Conservation (phyloP, 2,113 vertebrate species). For the Pogonocichla stellata region DNA sequence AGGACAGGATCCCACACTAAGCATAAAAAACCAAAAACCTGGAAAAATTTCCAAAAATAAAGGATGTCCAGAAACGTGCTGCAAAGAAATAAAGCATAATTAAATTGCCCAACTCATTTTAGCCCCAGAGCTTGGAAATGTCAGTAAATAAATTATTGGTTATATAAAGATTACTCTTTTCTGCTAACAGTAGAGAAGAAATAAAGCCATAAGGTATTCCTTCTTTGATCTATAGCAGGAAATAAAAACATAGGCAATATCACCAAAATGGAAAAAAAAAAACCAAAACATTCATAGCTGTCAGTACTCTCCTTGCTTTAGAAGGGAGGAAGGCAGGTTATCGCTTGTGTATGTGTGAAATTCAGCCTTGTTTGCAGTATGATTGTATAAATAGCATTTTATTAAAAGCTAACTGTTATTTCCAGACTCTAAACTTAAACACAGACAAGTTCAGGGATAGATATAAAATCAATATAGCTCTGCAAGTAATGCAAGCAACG, state of each 20-base stretch:
- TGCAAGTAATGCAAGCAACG: background rate
- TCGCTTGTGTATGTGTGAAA: background rate
- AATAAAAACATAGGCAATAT: background rate
- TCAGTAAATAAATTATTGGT: constrained; percentile 37
- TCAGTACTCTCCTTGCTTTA: constrained; percentile 21
- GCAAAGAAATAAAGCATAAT: background rate
- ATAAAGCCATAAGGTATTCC: background rate
- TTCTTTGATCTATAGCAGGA: constrained; percentile 2
- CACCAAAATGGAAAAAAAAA: background rate
- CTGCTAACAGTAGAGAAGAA: background rate
- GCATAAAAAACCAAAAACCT: background rate
- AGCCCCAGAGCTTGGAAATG: background rate
- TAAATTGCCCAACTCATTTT: background rate
- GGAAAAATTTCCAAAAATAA: background rate
- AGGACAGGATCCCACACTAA: background rate
- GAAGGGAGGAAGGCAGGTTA: constrained; percentile 18
- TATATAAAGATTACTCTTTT: constrained; percentile 18
- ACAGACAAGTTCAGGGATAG: background rate
- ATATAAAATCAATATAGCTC: constrained; percentile 43
- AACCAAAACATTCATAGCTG: background rate
- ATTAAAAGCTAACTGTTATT: constrained; percentile 54
- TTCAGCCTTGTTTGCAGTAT: constrained; percentile 54
- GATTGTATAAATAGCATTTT: constrained; percentile 55
- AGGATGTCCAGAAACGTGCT: background rate
- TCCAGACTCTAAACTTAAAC: constrained; percentile 15